Base-by-base conservation (phyloP, 2,888 invertebrate genomes). In the Gryllus longicercus region DNA sequence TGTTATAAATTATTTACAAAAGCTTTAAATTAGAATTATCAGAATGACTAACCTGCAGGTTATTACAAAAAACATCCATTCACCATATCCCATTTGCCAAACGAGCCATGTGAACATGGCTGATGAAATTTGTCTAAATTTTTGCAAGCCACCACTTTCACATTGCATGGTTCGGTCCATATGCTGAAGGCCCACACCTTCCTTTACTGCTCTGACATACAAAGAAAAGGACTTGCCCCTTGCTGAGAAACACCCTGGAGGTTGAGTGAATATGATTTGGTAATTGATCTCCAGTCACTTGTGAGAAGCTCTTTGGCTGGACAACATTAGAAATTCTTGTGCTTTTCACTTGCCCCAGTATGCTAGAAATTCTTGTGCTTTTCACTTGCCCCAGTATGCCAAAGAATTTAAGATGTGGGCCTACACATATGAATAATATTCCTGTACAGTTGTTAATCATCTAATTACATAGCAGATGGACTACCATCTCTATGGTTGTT, bases 71-170 rank as follows among this genome's bases (percentile, higher is more conserved):
- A 63, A 14, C 63, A 63, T 63, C 63, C 63, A 63, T 63, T 14
- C 63, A 63, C 63, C 63, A 63, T 63, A 5, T 63, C 63, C 63
- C 63, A 63, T 5, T 63, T 63, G 63, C 63, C 63, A 63, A 63
- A 63, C 16, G n/a, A 18, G 63, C 63, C 63, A 63, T 63, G 16
- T n/a, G 63, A 18, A 8, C 8, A n/a, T 16, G 63, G 16, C 63
- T 63, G 14, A 18, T 18, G n/a, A 63, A 63, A 63, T 63, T 63
- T 63, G 12, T 63, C 63, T 63, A 63, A 63, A 63, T 63, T 63
- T 63, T 63, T 63, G 63, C n/a, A 63, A 63, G 63, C 63, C 63
- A 63, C 63, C 63, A 63, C 63, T 63, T 38, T 63, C 63, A 63
- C 63, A 63, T 18, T 63, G 63, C 63, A 63, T 18, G 63, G 63